These are phyloP conservation scores for Hemaris fuciformis DNA, from an alignment of 2,888 invertebrate genomes.

Conservation along the genomic window DNA sequence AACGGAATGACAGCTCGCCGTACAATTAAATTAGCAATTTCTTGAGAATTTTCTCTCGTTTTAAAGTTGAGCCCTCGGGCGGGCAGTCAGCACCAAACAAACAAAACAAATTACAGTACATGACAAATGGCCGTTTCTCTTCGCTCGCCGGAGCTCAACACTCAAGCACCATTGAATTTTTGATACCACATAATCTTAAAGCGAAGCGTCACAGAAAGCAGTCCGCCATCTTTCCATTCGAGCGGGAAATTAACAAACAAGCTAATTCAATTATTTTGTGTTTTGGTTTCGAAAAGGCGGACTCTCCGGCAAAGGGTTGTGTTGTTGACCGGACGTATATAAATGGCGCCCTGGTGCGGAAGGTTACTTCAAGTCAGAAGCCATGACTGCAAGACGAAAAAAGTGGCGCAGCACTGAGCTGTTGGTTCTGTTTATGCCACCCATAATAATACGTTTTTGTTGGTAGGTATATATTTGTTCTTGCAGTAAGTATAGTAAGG, in stretches of 20 bases:
- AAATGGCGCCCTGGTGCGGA: constrained; percentile 21
- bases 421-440: background rate
- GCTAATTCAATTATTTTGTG: constrained; percentile 28
- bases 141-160: constrained; percentile 12
- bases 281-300: constrained; percentile 1
- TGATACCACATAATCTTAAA: constrained; percentile 19
- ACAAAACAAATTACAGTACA: constrained; percentile 9
- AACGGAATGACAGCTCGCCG: background rate
- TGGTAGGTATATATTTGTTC: background rate
- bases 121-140: background rate
- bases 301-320: constrained; percentile 19
- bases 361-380: background rate
- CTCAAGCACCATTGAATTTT: constrained; percentile 24
- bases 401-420: background rate
- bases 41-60: background rate
- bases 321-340: constrained; percentile 23
- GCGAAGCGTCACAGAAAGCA: background rate
- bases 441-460: background rate
- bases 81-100: background rate
- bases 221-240: background rate
- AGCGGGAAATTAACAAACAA: constrained; percentile 29
- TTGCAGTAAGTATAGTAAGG: background rate
- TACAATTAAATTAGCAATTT: constrained; percentile 1
- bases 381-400: background rate
- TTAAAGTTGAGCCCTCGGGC: constrained; percentile 3